Conservation (phyloP, 2,113 vertebrate genomes). For the Apteryx mantelli region DNA sequence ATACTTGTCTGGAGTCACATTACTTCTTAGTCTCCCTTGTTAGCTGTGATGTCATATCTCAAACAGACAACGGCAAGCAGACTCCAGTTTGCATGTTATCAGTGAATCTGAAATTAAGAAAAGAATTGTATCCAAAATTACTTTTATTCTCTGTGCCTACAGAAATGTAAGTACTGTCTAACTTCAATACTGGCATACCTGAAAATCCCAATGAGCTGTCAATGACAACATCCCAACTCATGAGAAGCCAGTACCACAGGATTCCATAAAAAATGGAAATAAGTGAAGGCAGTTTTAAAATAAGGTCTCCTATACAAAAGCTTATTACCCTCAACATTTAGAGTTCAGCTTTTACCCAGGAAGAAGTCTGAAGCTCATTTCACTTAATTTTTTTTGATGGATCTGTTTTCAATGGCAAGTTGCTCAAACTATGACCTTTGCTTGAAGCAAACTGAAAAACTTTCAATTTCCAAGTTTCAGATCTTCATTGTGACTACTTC, state of each 20-base stretch:
- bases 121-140: background rate
- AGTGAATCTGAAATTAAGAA: slow-evolving; percentile 18
- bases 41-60: background rate
- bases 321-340: background rate
- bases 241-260: background rate
- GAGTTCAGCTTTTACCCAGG: background rate
- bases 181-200: background rate
- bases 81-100: background rate
- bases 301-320: background rate
- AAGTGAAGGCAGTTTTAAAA: background rate
- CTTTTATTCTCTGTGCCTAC: background rate
- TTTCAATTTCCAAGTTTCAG: background rate
- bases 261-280: background rate
- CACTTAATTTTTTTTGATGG: background rate
- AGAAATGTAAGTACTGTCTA: background rate
- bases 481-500: background rate
- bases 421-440: background rate
- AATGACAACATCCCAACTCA: background rate
- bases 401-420: background rate
- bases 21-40: background rate
- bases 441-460: background rate
- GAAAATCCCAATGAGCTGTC: background rate
- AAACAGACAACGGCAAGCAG: background rate
- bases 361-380: background rate
- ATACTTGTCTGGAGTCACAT: background rate